Evolutionary conservation across 2,113 vertebrate genomes (phyloP).

Genomic region (Anarhynchus alexandrinus): DNA sequence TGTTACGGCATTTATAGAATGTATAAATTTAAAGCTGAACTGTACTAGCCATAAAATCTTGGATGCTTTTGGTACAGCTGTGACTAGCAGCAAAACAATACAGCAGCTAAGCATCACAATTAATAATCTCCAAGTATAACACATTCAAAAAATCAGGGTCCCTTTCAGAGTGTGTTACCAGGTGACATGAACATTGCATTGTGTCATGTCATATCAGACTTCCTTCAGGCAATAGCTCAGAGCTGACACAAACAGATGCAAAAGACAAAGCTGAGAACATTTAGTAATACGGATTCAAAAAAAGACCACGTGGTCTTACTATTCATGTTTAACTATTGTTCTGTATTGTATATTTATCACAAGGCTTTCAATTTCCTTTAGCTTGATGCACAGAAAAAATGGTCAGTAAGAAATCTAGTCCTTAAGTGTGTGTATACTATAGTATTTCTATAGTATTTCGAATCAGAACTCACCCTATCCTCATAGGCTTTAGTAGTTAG

Average conservation of each 20-base stretch:
- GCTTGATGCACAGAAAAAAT: neutral
- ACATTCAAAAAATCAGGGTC: constrained; percentile 2
- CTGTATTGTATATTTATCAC: neutral
- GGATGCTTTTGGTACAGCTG: constrained; percentile 44
- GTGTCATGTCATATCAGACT: constrained; percentile 50
- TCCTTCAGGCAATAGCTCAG: constrained; percentile 43
- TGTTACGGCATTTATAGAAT: constrained; percentile 67
- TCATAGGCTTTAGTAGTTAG: neutral
- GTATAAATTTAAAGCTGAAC: constrained; percentile 65
- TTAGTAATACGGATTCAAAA: neutral
- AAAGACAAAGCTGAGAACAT: neutral
- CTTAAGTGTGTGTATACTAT: too few species aligned
- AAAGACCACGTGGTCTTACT: neutral
- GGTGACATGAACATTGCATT: constrained; percentile 51
- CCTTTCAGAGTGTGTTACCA: constrained; percentile 30
- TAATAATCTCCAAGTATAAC: constrained; percentile 49
- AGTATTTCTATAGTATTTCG: neutral
- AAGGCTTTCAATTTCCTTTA: neutral
- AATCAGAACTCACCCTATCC: neutral
- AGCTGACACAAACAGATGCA: constrained; percentile 62
- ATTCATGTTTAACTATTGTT: neutral
- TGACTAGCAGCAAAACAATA: constrained; percentile 54
- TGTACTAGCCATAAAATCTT: constrained; percentile 21
- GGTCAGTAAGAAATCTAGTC: neutral
- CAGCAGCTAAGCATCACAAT: constrained; percentile 34